Evolutionary conservation across 2,113 vertebrate genomes (phyloP), one percentile per base, ranked within the genome.

Genomic region (Muscicapa adusta): DNA sequence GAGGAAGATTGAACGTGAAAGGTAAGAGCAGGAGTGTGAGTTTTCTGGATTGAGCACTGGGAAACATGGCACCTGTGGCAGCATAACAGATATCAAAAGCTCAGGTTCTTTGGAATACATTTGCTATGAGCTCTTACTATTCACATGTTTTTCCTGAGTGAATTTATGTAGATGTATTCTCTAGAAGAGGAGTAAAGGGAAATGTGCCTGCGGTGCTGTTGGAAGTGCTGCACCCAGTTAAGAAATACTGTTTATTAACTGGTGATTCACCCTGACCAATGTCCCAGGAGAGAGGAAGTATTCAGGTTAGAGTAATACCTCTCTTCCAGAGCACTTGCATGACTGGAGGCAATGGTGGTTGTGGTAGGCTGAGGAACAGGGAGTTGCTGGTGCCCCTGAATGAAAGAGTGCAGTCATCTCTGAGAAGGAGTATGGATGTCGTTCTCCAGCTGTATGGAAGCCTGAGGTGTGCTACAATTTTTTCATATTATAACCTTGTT

Each of bases 181-280:
- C 18, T 33, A 76, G 91, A 77, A 57, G 31, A 10, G 4, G 63
- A 26, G 40, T 80, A 72, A 74, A 88, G 78, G 40, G 65, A 66
- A 71, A 29, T 34, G 62, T 31, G 75, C 63, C 53, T 89, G 60
- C 1, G 2, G 57, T 79, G 73, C 57, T 72, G 63, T 83, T 85
- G 57, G 65, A 94, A 94, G 8, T 85, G 50, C 93, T 96, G 92
- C 91, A 78, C 94, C 86, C 76, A 25, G 56, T 94, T 94, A 78
- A 95, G 92, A 73, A 92, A 85, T 85, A 60, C 62, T 90, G 13
- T 92, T 95, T 89, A 92, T 93, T 96, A 92, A 88, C 58, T 88
- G 87, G 22, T 96, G 94, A 95, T 89, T 96, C 95, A 91, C 40
- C n/a, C 43, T 85, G 70, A 74, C 85, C 78, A 24, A 20, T 62